These are phyloP conservation scores for Perodicticus potto DNA, from an alignment of 2,797 vertebrate genomes.

Conservation along the genomic window DNA sequence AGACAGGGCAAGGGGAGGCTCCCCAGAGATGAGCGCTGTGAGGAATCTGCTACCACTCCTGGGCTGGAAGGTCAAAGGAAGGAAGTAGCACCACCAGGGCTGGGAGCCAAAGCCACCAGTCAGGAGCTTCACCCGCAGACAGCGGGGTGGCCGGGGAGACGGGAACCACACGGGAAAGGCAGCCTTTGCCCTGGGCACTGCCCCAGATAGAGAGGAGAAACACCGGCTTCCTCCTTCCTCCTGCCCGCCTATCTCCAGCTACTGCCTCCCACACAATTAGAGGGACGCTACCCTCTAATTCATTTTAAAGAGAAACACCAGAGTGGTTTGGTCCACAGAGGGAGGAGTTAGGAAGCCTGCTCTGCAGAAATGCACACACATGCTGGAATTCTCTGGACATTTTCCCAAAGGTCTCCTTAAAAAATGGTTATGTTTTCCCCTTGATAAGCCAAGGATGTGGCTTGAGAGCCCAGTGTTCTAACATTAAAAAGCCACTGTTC, in stretches of 20 bases:
- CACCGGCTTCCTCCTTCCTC: not conserved
- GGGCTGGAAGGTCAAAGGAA: not conserved
- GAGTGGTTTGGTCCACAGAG: not conserved
- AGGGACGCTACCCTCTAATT: not conserved
- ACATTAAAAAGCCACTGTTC: slow-evolving; percentile 69
- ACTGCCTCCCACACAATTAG: not conserved
- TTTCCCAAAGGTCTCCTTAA: not conserved
- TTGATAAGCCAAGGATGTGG: slow-evolving; percentile 60
- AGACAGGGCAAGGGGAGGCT: not conserved
- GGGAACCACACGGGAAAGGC: not conserved
- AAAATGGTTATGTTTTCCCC: not conserved
- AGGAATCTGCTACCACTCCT: not conserved
- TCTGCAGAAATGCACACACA: not conserved
- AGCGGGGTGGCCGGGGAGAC: not conserved
- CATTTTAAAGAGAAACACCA: not conserved
- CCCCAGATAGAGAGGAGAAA: not conserved
- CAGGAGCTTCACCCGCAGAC: not conserved
- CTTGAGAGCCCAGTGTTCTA: slow-evolving; percentile 69
- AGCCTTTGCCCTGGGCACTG: not conserved
- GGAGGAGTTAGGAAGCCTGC: not conserved
- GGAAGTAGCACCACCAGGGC: not conserved
- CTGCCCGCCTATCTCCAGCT: not conserved
- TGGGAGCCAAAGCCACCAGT: not conserved
- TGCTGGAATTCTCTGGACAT: not conserved
- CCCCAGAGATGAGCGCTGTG: not conserved